These are phyloP conservation scores for Corynorhinus townsendii DNA, from an alignment of 2,113 vertebrate genomes.

Conservation along the genomic window DNA sequence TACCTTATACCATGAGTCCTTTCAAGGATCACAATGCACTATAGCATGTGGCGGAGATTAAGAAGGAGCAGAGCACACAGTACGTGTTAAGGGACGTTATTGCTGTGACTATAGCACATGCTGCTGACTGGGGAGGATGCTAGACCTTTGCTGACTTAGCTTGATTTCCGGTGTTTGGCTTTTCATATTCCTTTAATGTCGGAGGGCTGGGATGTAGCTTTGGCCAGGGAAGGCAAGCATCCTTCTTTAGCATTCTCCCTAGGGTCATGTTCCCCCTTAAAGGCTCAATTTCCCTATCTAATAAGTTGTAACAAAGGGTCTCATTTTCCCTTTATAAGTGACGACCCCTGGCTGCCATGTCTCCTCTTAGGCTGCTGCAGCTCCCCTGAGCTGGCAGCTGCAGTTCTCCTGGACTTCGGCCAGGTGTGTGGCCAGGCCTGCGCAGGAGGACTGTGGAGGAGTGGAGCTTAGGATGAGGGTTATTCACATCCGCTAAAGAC, in stretches of 20 bases:
- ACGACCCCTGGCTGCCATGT: neutral
- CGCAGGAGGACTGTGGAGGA: neutral
- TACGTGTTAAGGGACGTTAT: neutral
- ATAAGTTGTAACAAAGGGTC: neutral
- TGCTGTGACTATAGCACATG: accelerated
- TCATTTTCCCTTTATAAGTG: constrained; percentile 30
- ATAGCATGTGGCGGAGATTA: neutral
- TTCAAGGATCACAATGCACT: neutral
- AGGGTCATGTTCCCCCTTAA: neutral
- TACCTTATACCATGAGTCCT: neutral
- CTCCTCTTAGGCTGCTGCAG: neutral
- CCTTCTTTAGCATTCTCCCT: neutral
- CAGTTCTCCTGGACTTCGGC: neutral
- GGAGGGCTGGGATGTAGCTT: neutral
- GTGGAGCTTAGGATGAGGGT: constrained; percentile 47
- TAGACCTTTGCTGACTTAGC: neutral
- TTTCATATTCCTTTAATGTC: neutral
- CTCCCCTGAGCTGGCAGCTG: neutral
- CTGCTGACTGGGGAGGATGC: neutral
- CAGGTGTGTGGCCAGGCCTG: constrained; percentile 40
- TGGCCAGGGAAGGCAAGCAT: neutral
- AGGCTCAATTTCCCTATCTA: neutral
- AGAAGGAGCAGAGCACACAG: neutral
- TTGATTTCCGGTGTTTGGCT: neutral
- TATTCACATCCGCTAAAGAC: constrained; percentile 49